Conservation (phyloP, 1,140 invertebrate genomes). For the Drosophila neocordata region DNA sequence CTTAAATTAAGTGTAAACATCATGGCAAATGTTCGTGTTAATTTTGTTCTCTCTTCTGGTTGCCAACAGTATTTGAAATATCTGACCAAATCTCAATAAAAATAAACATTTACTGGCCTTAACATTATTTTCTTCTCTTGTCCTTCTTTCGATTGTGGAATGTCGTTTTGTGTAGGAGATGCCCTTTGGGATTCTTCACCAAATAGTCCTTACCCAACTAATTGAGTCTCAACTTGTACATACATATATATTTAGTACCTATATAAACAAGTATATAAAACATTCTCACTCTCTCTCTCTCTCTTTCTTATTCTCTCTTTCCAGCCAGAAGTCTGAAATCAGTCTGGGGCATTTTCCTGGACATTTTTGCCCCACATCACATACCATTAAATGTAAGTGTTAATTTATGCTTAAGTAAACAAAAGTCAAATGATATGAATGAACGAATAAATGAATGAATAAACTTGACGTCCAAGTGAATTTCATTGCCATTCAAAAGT, state of each 20-base stretch:
- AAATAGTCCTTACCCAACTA: constrained; percentile 42
- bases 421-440: constrained; percentile 22
- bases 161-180: background rate
- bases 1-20: constrained; percentile 57
- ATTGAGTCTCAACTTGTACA: constrained; percentile 61
- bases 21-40: constrained; percentile 55
- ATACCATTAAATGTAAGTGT: constrained; percentile 75
- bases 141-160: constrained; percentile 14
- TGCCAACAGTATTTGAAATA: constrained; percentile 21
- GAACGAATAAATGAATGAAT: constrained; percentile 16
- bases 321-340: constrained; percentile 44
- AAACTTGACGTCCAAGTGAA: constrained; percentile 20
- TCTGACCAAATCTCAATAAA: constrained; percentile 43
- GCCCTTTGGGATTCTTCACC: background rate
- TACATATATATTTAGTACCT: constrained; percentile 17
- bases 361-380: constrained; percentile 22
- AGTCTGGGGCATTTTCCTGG: constrained; percentile 51
- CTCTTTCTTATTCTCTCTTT: too few relatives aligned
- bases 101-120: constrained; percentile 43
- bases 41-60: constrained; percentile 30
- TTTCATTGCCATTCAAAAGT: constrained; percentile 48
- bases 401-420: constrained; percentile 64
- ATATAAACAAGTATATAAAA: constrained; percentile 21
- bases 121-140: constrained; percentile 13
- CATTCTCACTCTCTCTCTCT: constrained; percentile 18